phyloP scores from a whole-genome alignment of 2,797 vertebrate genomes.

The Danio jaintianensis region DNA sequence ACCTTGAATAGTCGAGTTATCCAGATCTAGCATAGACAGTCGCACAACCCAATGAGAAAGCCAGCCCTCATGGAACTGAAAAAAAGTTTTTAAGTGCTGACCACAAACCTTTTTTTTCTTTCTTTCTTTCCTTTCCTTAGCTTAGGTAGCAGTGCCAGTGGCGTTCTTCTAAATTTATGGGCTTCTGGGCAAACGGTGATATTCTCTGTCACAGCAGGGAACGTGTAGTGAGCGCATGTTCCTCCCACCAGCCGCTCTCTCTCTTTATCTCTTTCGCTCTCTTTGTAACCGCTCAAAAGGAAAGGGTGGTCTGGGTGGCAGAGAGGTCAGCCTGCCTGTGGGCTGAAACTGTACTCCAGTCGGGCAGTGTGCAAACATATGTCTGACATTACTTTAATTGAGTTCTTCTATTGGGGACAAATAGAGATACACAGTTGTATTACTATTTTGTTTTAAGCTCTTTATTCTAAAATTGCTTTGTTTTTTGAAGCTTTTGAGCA shows the following conservation, averaged over 20 bases:
- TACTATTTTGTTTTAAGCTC: neutral
- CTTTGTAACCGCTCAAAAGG: slow-evolving; percentile 56
- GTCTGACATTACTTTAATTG: neutral
- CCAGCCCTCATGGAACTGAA: neutral
- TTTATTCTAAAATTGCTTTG: neutral
- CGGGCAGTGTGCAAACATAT: neutral
- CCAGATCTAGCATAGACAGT: neutral
- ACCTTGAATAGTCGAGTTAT: no score
- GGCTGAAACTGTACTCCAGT: slow-evolving; percentile 24
- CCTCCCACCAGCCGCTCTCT: slow-evolving; percentile 27
- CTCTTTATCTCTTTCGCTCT: slow-evolving; percentile 44
- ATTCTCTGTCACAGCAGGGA: slow-evolving; percentile 31
- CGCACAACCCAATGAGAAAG: neutral
- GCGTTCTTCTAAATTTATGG: slow-evolving; percentile 21
- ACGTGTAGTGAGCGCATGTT: slow-evolving; percentile 48
- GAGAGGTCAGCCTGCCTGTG: slow-evolving; percentile 31
- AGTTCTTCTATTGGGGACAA: neutral
- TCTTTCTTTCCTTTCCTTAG: slow-evolving; percentile 9
- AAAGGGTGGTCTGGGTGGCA: slow-evolving; percentile 21
- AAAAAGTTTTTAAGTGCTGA: neutral
- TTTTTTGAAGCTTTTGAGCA: no score
- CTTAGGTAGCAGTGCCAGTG: neutral
- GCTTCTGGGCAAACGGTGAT: slow-evolving; percentile 23
- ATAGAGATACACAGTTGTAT: neutral
- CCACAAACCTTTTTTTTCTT: slow-evolving; percentile 3